Base-by-base conservation (phyloP, 2,888 invertebrate species). In the Mechanitis messenoides region DNA sequence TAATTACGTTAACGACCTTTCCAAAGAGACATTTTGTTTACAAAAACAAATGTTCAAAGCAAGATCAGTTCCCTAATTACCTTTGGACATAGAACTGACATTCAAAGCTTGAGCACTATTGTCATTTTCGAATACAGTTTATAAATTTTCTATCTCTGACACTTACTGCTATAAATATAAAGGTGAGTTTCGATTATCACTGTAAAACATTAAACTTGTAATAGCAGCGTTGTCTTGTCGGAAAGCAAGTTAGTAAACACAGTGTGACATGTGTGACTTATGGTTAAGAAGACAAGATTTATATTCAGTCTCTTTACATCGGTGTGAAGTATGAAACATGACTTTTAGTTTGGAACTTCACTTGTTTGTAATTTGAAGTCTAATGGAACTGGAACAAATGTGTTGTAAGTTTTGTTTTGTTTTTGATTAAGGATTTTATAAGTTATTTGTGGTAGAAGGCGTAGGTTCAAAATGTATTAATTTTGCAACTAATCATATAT, bases 11-110 rank as follows among this genome's bases (percentile, higher is more conserved):
- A 1, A 42, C 9, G 11, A 9, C 42, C 3, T 1, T 9, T 62
- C 59, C 58, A 60, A 63, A 65, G 65, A 65, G 67, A 69, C 69
- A 69, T 65, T 68, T 68, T 66, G 68, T 67, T 63, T 67, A 69
- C 72, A 71, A 72, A 74, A 73, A 69, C 72, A 70, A 71, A 72
- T 74, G 74, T 73, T 73, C 71, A 72, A 71, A 74, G 74, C 71
- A 71, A 75, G 75, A 74, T 77, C 76, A 76, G 73, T 71, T 69
- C 65, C 74, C 73, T 75, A 77, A 81, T 81, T 79, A 79, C 78
- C 80, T 74, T 73, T 72, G 67, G 69, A 69, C 68, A 20, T 20
- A 69, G 69, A 70, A 68, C 73, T 80, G 78, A 79, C 77, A 74
- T 65, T 68, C 70, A 64, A 72, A 66, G 67, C 69, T 63, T 68